Conservation (phyloP, 2,888 invertebrate species). For the Disparrhopalites patrizii region DNA sequence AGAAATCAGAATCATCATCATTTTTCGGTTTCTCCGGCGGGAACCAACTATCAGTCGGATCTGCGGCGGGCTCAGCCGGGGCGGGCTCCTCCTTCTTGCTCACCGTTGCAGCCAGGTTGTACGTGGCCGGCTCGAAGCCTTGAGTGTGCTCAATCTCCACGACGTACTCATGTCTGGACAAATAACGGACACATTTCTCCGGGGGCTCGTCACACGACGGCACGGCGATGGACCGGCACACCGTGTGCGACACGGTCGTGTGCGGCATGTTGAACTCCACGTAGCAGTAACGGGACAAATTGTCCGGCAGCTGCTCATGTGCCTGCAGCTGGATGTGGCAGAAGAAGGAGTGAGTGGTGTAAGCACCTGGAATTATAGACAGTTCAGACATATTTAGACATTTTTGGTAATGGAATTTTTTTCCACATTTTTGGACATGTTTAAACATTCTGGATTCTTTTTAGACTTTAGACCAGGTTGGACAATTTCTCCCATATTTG, state of each 20-base stretch:
- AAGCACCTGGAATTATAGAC: slow-evolving; percentile 86
- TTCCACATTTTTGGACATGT: too few species aligned
- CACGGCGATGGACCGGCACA: slow-evolving; percentile 88
- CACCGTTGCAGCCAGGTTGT: slow-evolving; percentile 42
- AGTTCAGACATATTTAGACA: too few species aligned
- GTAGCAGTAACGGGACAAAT: slow-evolving; percentile 78
- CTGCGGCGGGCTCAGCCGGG: slow-evolving; percentile 23
- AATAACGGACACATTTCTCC: slow-evolving; percentile 95
- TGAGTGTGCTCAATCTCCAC: slow-evolving; percentile 70
- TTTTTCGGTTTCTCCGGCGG: slow-evolving; percentile 32
- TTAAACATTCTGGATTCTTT: too few species aligned
- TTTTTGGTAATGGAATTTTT: too few species aligned
- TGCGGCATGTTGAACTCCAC: slow-evolving; percentile 99
- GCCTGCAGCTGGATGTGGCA: slow-evolving; percentile 92
- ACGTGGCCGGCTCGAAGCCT: slow-evolving; percentile 42
- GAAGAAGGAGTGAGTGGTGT: slow-evolving; percentile 93
- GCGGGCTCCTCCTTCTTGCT: slow-evolving; percentile 29
- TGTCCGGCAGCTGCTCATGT: slow-evolving; percentile 94
- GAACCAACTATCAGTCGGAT: slow-evolving; percentile 23
- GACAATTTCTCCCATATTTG: too few species aligned
- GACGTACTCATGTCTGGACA: slow-evolving; percentile 92
- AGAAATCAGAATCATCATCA: slow-evolving; percentile 46
- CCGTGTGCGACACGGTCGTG: slow-evolving; percentile 89
- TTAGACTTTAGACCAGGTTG: too few species aligned
- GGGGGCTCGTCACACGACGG: slow-evolving; percentile 78